A percentile compares a stretch with the other conserved stretches of the same genome.
Evolutionary conservation across 2,113 vertebrate genomes (phyloP).

Genomic region (Esox niger): DNA sequence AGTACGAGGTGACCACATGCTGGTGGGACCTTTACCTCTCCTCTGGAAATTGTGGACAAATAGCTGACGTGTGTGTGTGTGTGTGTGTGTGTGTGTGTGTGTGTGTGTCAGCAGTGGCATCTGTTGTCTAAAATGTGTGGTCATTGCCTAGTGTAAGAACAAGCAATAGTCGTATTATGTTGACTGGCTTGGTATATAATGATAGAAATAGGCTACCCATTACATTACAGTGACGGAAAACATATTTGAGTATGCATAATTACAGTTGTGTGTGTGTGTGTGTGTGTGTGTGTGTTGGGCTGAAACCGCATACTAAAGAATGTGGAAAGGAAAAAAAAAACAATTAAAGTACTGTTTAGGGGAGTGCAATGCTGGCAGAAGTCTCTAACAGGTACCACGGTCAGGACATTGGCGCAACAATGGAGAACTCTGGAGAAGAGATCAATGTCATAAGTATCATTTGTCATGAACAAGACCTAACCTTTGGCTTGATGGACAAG

Average conservation of each 20-base stretch:
- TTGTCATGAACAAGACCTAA: constrained; percentile 37
- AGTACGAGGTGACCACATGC: constrained; percentile 43
- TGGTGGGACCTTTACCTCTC: constrained; percentile 49
- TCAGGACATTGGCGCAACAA: constrained; percentile 31
- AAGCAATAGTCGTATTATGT: no score
- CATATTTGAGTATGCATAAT: not conserved
- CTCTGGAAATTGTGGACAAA: constrained; percentile 47
- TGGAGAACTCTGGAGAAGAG: constrained; percentile 41
- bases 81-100: not conserved
- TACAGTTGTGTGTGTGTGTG: no score
- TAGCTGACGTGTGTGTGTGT: constrained; percentile 42
- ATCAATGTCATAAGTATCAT: constrained; percentile 48
- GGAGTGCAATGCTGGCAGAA: constrained; percentile 40
- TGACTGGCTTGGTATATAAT: no score
- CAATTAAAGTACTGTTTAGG: constrained; percentile 64
- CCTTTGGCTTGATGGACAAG: constrained; percentile 47
- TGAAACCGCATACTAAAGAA: constrained; percentile 49
- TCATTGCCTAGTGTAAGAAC: not conserved
- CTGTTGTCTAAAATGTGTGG: constrained; percentile 49
- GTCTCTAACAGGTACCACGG: constrained; percentile 56
- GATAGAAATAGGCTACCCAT: no score
- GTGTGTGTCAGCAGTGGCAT: constrained; percentile 9
- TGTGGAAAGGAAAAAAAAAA: constrained; percentile 49
- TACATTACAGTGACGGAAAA: no score
- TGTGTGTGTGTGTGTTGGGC: constrained; percentile 19